Evolutionary conservation across 64 coral and sea anemone genomes (phyloP).

Genomic region (Anthopleura sola): DNA sequence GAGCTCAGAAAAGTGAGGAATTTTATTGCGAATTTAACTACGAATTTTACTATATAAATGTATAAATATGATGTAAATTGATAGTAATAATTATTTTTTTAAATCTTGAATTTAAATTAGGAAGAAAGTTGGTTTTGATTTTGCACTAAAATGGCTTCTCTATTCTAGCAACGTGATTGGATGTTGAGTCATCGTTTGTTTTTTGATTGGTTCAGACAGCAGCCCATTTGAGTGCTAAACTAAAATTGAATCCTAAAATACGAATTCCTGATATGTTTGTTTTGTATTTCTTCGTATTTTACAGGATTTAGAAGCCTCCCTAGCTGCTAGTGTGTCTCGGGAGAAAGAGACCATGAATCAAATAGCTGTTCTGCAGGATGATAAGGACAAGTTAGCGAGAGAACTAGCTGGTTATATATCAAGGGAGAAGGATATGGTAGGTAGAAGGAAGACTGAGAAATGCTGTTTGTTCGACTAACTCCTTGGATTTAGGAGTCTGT

Average conservation of each 20-base stretch:
- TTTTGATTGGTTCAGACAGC: neutral
- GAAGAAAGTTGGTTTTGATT: too few species aligned
- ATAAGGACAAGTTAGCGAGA: slow-evolving; percentile 84
- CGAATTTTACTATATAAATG: neutral
- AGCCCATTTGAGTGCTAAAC: neutral
- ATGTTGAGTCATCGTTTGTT: too few species aligned
- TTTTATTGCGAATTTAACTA: too few species aligned
- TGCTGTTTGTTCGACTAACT: too few species aligned
- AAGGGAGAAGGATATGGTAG: slow-evolving; percentile 79
- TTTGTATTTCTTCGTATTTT: neutral
- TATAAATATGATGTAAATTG: too few species aligned
- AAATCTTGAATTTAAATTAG: too few species aligned
- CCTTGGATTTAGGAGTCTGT: too few species aligned
- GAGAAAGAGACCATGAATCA: slow-evolving; percentile 92
- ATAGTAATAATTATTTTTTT: too few species aligned
- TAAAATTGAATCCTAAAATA: neutral
- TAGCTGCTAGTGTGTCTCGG: slow-evolving; percentile 80
- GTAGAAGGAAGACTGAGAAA: neutral
- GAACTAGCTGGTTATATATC: slow-evolving; percentile 82
- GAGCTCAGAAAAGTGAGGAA: slow-evolving; percentile 77
- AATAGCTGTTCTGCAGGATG: slow-evolving; percentile 70
- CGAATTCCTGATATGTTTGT: neutral
- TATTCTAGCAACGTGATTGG: too few species aligned
- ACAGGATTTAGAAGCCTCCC: slow-evolving; percentile 89
- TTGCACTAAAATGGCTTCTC: too few species aligned